Evolutionary conservation across 2,113 vertebrate genomes (phyloP).

Genomic region (Mormyrus iriodes): DNA sequence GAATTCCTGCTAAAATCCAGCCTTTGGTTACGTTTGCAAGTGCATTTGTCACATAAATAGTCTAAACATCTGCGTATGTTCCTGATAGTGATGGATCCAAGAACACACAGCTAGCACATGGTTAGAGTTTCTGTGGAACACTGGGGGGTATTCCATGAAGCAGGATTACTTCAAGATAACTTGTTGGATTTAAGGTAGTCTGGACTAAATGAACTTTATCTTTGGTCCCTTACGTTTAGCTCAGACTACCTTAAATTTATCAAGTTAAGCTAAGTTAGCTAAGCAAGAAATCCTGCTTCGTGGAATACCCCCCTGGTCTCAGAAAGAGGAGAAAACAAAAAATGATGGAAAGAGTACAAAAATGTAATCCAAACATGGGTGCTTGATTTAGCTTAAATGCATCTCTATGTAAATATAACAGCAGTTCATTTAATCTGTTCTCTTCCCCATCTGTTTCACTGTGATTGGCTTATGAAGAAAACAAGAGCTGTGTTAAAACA

Average conservation of each 20-base stretch:
- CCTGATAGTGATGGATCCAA: background rate
- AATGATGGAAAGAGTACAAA: background rate
- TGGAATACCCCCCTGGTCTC: too few species aligned
- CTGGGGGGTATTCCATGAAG: too few species aligned
- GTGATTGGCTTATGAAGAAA: slow-evolving; percentile 36
- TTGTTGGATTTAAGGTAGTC: too few species aligned
- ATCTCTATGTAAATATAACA: background rate
- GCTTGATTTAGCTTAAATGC: background rate
- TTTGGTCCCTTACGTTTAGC: too few species aligned
- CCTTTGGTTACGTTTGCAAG: background rate
- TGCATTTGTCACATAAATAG: background rate
- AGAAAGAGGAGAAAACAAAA: background rate
- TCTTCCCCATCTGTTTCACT: slow-evolving; percentile 33
- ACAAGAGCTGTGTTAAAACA: slow-evolving; percentile 26
- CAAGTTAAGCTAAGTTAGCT: too few species aligned
- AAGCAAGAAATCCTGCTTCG: too few species aligned
- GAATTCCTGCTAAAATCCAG: background rate
- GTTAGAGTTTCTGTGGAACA: background rate
- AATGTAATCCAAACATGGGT: background rate
- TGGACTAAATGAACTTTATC: too few species aligned
- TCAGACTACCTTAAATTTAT: too few species aligned
- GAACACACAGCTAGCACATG: background rate
- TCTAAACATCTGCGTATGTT: background rate
- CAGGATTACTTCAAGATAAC: too few species aligned
- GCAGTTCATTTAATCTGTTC: slow-evolving; percentile 16